Conservation (phyloP, 2,797 vertebrate species). For the Mormyrus hasselquistii region DNA sequence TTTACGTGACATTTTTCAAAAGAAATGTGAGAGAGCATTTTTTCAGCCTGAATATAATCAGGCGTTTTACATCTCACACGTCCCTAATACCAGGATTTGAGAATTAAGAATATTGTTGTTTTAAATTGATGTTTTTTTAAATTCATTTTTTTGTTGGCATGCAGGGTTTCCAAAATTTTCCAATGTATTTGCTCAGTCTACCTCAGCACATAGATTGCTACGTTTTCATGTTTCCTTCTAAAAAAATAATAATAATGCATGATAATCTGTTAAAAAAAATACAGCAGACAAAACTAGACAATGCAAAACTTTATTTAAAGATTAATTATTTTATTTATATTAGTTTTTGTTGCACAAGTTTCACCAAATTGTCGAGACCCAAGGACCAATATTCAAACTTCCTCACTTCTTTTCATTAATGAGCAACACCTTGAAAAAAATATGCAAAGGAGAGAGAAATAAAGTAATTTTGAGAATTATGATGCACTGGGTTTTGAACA, state of each 20-base stretch:
- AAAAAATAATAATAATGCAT: background rate
- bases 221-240: background rate
- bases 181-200: background rate
- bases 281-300: background rate
- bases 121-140: background rate
- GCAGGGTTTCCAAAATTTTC: background rate
- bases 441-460: background rate
- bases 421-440: constrained; percentile 53
- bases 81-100: background rate
- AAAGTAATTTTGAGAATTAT: background rate
- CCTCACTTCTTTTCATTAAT: constrained; percentile 46
- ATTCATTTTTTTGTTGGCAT: background rate
- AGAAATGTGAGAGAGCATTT: background rate
- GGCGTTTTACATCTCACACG: background rate
- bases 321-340: background rate
- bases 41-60: background rate
- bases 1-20: background rate
- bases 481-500: background rate
- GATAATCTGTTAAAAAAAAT: background rate
- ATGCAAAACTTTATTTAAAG: background rate
- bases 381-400: constrained; percentile 15
- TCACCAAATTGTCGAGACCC: background rate
- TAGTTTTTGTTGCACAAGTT: background rate
- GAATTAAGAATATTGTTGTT: background rate
- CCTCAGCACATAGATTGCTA: background rate